Conservation (phyloP, 2,888 invertebrate genomes). For the Caenorhabditis sp. region DNA sequence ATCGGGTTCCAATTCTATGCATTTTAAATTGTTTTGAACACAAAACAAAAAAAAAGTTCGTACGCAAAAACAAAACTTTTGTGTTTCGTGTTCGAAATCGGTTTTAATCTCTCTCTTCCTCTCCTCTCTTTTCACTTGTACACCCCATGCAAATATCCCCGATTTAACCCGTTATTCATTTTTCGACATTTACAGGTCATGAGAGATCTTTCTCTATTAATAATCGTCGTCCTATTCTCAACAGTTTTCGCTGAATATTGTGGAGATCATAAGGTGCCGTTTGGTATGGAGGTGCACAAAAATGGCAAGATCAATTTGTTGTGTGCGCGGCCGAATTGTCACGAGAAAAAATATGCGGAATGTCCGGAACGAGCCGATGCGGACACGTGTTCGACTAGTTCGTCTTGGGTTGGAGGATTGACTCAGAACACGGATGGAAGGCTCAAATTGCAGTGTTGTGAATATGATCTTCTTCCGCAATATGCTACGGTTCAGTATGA, state of each 20-base stretch:
- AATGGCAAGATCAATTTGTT: constrained; percentile 44
- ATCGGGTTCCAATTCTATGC: not conserved
- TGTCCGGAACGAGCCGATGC: constrained; percentile 45
- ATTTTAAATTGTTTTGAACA: not conserved
- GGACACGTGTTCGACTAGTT: constrained; percentile 33
- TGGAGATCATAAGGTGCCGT: constrained; percentile 51
- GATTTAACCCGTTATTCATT: not conserved
- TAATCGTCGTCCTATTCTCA: not conserved
- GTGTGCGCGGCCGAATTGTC: constrained; percentile 48
- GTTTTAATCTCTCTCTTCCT: not conserved
- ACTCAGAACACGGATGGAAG: constrained; percentile 59
- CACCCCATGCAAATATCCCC: constrained; percentile 5
- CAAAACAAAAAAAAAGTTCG: not conserved
- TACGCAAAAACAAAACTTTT: too few relatives aligned
- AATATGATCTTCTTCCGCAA: constrained; percentile 57
- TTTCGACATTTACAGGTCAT: not conserved
- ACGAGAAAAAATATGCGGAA: constrained; percentile 56
- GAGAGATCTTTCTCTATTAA: not conserved
- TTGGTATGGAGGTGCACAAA: constrained; percentile 47
- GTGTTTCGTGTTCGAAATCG: too few relatives aligned
- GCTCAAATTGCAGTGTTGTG: constrained; percentile 66
- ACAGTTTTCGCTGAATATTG: constrained; percentile 33
- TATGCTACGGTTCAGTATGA: constrained; percentile 59
- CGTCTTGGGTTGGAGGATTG: constrained; percentile 53
- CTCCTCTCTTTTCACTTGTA: constrained; percentile 1